These are phyloP conservation scores for Pseudochaenichthys georgianus DNA, from an alignment of 2,797 vertebrate species.

Conservation along the genomic window DNA sequence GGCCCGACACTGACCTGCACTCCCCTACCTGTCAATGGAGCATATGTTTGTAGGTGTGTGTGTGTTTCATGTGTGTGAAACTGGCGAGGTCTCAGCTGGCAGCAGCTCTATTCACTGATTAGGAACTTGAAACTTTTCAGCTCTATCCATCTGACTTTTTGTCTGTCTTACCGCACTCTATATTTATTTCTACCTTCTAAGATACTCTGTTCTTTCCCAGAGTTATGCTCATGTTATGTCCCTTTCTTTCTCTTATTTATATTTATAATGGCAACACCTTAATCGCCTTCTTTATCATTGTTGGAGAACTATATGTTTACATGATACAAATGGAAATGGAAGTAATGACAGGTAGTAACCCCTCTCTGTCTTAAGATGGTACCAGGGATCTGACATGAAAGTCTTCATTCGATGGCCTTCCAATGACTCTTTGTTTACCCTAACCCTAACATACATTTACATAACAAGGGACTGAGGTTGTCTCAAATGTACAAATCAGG, in stretches of 20 bases:
- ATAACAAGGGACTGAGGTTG: too few relatives aligned
- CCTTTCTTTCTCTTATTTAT: background rate
- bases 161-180: background rate
- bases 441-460: too few relatives aligned
- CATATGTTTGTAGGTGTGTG: slow-evolving; percentile 22
- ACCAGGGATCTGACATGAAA: slow-evolving; percentile 6
- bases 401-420: background rate
- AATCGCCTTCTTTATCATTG: background rate
- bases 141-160: slow-evolving; percentile 3
- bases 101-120: slow-evolving; percentile 34
- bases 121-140: slow-evolving; percentile 28
- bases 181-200: slow-evolving; percentile 14
- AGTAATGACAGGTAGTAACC: background rate
- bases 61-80: background rate
- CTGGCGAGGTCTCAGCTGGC: slow-evolving; percentile 58
- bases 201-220: background rate
- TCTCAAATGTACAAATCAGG: too few relatives aligned
- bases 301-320: background rate
- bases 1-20: slow-evolving; percentile 53
- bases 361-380: background rate
- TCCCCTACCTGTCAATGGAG: slow-evolving; percentile 43
- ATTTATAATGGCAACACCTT: background rate
- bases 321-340: background rate
- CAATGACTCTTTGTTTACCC: background rate
- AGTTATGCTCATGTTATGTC: background rate